A percentile compares a stretch with the other conserved stretches of the same genome.
Evolutionary conservation across 2,888 invertebrate species (phyloP).

Genomic region (Hyposoter dolosus): DNA sequence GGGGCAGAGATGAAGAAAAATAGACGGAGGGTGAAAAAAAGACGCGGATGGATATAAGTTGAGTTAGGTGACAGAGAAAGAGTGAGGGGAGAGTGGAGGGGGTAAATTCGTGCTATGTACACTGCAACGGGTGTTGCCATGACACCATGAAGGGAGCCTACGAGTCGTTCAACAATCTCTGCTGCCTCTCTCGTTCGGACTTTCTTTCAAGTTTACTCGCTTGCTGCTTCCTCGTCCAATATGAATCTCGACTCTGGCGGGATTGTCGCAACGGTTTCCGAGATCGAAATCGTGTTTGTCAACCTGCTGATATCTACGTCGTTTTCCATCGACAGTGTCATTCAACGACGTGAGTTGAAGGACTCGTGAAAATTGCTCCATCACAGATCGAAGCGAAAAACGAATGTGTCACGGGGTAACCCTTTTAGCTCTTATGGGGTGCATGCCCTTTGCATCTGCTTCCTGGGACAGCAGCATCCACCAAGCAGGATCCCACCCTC

Average conservation of each 20-base stretch:
- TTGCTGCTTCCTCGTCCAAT: conserved; percentile 40
- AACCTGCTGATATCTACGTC: conserved; percentile 33
- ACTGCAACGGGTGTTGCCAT: conserved; percentile 82
- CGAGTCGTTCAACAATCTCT: conserved; percentile 55
- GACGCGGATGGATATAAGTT: conserved; percentile 54
- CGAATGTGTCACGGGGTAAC: conserved; percentile 8
- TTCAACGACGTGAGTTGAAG: conserved; percentile 63
- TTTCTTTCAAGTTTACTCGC: conserved; percentile 62
- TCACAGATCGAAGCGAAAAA: conserved; percentile 36
- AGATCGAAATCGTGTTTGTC: conserved; percentile 37
- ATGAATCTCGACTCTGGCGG: conserved; percentile 52
- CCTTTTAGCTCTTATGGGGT: not conserved
- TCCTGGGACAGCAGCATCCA: not conserved
- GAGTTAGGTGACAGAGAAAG: conserved; percentile 54
- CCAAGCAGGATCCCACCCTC: not conserved
- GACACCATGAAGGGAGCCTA: conserved; percentile 82
- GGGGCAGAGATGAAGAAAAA: conserved; percentile 39
- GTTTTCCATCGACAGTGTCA: conserved; percentile 54
- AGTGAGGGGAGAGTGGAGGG: conserved; percentile 17
- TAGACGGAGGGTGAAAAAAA: conserved; percentile 20
- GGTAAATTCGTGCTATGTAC: conserved; percentile 51
- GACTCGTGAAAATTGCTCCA: conserved; percentile 74
- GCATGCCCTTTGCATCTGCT: conserved; percentile 18
- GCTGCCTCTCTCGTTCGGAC: conserved; percentile 51
- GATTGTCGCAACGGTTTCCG: conserved; percentile 42